Evolutionary conservation across 2,113 vertebrate genomes (phyloP).

Genomic region (Nanorana parkeri): DNA sequence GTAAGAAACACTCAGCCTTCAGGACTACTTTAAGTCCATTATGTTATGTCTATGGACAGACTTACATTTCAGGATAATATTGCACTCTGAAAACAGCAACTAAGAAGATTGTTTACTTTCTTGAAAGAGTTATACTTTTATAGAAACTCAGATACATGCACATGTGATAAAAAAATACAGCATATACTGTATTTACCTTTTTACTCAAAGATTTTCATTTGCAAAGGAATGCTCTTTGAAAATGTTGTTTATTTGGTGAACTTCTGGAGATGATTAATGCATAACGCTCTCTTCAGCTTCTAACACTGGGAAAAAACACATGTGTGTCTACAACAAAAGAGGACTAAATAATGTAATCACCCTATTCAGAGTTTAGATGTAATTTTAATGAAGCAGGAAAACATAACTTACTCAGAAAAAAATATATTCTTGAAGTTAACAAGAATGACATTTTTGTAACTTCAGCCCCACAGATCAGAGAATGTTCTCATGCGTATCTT

Average conservation of each 20-base stretch:
- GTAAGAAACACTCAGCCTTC: too few species aligned
- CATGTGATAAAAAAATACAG: not conserved
- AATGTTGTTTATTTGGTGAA: constrained; percentile 31
- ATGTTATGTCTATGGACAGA: too few species aligned
- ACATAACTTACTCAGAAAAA: constrained; percentile 34
- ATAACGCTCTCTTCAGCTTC: constrained; percentile 20
- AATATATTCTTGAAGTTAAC: constrained; percentile 26
- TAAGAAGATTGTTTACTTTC: too few species aligned
- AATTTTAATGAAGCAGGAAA: constrained; percentile 41
- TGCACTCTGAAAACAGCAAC: too few species aligned
- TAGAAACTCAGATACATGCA: not conserved
- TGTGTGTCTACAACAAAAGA: constrained; percentile 33
- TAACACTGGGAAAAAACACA: constrained; percentile 25
- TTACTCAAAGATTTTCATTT: not conserved
- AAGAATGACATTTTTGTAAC: not conserved
- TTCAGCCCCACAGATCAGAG: not conserved
- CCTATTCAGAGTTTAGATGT: constrained; percentile 33
- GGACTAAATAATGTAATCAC: constrained; percentile 43
- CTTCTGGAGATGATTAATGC: constrained; percentile 26
- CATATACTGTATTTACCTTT: not conserved
- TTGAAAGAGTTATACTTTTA: not conserved
- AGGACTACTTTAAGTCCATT: too few species aligned
- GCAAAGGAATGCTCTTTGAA: not conserved
- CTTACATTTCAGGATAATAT: too few species aligned
- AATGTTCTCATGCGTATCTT: not conserved